phyloP scores from a whole-genome alignment of 1,140 invertebrate species.

The Heliothis virescens region DNA sequence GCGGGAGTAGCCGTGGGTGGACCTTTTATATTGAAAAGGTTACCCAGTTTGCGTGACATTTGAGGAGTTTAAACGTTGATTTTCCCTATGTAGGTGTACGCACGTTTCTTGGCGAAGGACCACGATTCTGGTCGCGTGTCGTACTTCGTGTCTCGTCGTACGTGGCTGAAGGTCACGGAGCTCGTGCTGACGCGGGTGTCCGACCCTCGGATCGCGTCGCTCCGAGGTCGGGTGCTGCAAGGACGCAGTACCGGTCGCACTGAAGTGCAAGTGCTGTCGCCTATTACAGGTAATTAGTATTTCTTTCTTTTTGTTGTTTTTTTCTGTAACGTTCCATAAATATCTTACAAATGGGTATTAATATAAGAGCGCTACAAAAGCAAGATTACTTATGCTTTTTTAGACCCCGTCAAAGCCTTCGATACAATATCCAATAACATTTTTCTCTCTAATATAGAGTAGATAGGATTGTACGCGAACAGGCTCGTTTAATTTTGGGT shows the following conservation, averaged over 20 bases:
- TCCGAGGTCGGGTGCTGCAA: conserved; percentile 93
- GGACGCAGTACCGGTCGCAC: conserved; percentile 95
- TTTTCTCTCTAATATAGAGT: too few species aligned
- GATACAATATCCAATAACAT: too few species aligned
- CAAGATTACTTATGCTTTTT: neutral
- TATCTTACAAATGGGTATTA: too few species aligned
- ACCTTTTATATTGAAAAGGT: conserved; percentile 17
- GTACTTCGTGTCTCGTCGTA: conserved; percentile 95
- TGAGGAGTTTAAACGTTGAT: neutral
- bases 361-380: neutral
- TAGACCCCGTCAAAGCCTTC: too few species aligned
- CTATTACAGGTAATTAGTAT: conserved; percentile 89
- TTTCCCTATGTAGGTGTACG: conserved; percentile 87
- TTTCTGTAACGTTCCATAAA: too few species aligned
- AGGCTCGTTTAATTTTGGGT: too few species aligned
- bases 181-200: conserved; percentile 95
- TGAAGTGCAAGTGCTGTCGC: conserved; percentile 97
- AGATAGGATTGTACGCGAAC: too few species aligned
- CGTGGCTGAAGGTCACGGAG: conserved; percentile 95
- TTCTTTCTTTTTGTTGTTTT: neutral
- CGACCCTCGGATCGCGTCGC: conserved; percentile 94
- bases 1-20: conserved; percentile 2
- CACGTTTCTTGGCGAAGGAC: conserved; percentile 95
- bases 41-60: conserved; percentile 7
- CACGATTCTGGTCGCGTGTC: conserved; percentile 96